Evolutionary conservation across 2,797 vertebrate genomes (phyloP), one percentile per base, ranked within the genome.

Genomic region (Clarias laeviceps): DNA sequence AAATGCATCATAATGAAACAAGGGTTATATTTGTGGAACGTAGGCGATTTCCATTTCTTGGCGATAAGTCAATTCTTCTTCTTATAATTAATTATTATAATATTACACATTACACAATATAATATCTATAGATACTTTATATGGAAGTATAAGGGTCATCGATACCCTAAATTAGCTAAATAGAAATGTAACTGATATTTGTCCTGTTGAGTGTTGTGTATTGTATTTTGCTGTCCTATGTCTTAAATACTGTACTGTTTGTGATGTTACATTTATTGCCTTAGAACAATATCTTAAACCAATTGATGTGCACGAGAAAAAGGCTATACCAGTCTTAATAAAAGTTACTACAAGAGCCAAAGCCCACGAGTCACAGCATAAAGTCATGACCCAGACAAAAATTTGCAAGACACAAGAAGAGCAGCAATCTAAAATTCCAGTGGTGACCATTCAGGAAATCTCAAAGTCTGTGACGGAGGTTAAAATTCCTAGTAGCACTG

Each of bases 211-310:
- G 68, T 87, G 80, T 84, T 82, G 73, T 82, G 22, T 65, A 29
- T 85, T 66, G 34, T 37, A 81, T 89, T 82, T 65, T 69, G 64
- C 22, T 86, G 85, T 89, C 69, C 64, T 84, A 40, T 90, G 87
- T 89, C 82, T 59, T 87, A 20, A 37, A 70, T 80, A 56, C 40
- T 91, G 85, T 89, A 68, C 77, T 73, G 56, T 90, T 73, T 90
- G 81, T 87, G 57, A 72, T 87, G 85, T 88, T 59, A 87, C 34
- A 80, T 88, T 81, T 86, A 61, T 95, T 92, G 90, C 87, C 92
- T 92, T 90, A 94, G 93, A 94, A 87, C 61, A 93, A 88, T 22
- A 91, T 93, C 88, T 92, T 95, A 95, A 94, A 88, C 92, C 89
- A 50, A 59, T 91, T 85, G 88, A 93, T 80, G 94, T 96, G 85